Base-by-base conservation (phyloP, 2,888 invertebrate genomes). In the Serripes groenlandicus region DNA sequence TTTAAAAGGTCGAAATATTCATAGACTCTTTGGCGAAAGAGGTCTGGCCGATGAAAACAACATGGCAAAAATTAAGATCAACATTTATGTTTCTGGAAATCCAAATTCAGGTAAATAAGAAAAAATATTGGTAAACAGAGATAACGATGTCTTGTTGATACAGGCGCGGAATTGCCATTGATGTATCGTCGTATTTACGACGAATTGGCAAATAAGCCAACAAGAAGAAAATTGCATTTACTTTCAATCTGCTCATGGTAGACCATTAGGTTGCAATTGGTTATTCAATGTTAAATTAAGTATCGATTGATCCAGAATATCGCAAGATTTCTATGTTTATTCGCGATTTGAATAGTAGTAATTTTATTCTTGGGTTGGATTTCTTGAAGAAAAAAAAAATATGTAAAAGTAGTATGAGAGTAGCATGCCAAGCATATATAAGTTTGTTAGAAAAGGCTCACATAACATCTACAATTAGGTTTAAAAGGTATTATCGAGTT, bases 381-480 rank as follows among this genome's bases (percentile, higher is more conserved):
- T 80, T 49, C 32, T 3, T 75, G 37, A 70, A 23, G 26, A 15
- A 32, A 64, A 80, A 75, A 56, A 42, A 49, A 26, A 68, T 73
- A n/a, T 68, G 58, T n/a, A n/a, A 18, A 0, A 54, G 21, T 84
- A 80, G 76, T 42, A 18, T 83, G 7, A 62, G 80, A 42, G 49
- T 83, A n/a, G 49, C 42, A 3, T 49, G 64, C 0, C 9, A 42
- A 18, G 18, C 52, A 21, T 76, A 78, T 54, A 72, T 75, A n/a
- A 69, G 56, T 21, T 52, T 78, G 34, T 71, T 75, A 28, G 70
- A 83, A 60, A 78, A 83, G 28, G 75, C 75, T 32, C 83, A 78
- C 32, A 75, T 82, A 7, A 34, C 78, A 26, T 75, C 82, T 18
- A n/a, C 70, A 21, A 35, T 78, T 21, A 58, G 75, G 30, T 18